Percentiles rank a stretch among this genome's conserved stretches.
Evolutionary conservation across 2,113 vertebrate genomes (phyloP).

Genomic region (Tonatia bakeri): DNA sequence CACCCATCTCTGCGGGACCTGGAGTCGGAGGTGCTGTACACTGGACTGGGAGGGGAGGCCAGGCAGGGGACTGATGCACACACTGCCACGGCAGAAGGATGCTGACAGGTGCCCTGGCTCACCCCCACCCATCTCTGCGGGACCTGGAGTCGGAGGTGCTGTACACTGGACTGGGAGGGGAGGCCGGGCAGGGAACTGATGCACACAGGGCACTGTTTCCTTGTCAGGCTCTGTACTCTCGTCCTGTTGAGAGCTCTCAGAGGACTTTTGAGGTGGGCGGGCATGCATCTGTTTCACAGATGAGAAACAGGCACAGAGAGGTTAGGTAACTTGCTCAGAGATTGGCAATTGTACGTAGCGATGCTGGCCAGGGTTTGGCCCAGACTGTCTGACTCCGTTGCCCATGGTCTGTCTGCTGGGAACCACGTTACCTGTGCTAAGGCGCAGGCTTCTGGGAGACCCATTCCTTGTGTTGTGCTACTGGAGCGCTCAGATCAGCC

Average conservation of each 20-base stretch:
- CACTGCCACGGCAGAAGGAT: background rate
- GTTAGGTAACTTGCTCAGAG: background rate
- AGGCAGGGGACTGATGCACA: too few relatives aligned
- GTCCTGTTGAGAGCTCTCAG: background rate
- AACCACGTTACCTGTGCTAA: background rate
- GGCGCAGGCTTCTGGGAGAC: background rate
- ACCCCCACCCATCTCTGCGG: background rate
- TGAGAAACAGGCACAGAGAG: background rate
- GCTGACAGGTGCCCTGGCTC: background rate
- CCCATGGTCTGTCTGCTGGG: background rate
- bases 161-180: background rate
- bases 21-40: background rate
- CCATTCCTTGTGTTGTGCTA: background rate
- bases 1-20: background rate
- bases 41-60: background rate
- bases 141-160: background rate
- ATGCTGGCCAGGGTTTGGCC: background rate
- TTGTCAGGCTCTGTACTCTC: background rate
- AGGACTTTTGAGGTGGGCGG: background rate
- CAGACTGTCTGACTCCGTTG: background rate
- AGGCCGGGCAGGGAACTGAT: background rate
- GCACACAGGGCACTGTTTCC: background rate
- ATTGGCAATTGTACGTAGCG: background rate
- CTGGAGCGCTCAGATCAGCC: background rate
- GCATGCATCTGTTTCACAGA: background rate